Percentiles rank a stretch among this genome's conserved stretches.
Evolutionary conservation across 2,113 vertebrate species (phyloP).

Genomic region (Eurypyga helias): DNA sequence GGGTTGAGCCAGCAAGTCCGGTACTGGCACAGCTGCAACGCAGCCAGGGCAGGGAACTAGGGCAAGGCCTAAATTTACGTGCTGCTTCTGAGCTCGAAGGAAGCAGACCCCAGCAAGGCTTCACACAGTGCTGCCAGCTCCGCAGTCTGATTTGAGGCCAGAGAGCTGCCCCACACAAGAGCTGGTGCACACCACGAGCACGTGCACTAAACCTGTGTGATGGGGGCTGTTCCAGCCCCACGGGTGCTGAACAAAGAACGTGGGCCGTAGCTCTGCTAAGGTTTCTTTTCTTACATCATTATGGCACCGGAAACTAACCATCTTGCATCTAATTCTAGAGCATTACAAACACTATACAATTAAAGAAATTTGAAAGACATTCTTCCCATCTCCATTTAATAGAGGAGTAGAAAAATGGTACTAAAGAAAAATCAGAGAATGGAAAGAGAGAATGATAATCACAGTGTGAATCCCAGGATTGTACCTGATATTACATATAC

Average conservation of each 20-base stretch:
- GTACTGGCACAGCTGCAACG: too few relatives aligned
- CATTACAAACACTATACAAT: not conserved
- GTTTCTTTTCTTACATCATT: not conserved
- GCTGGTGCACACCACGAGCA: too few relatives aligned
- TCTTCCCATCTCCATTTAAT: not conserved
- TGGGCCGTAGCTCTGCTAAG: not conserved
- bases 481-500: fast-evolving
- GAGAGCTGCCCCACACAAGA: not conserved
- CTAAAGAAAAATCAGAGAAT: not conserved
- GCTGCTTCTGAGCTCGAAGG: not conserved
- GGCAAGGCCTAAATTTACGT: too few relatives aligned
- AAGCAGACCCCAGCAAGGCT: not conserved
- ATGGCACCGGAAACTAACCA: not conserved
- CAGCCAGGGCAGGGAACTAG: not conserved
- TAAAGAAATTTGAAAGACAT: not conserved
- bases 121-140: not conserved
- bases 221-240: too few relatives aligned
- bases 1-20: not conserved
- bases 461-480: not conserved
- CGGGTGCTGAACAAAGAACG: not conserved
- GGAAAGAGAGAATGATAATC: not conserved
- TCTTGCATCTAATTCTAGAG: not conserved
- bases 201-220: not conserved
- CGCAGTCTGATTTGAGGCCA: not conserved
- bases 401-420: not conserved